Base-by-base conservation (phyloP, 2,113 vertebrate genomes). In the Dasyurus viverrinus region DNA sequence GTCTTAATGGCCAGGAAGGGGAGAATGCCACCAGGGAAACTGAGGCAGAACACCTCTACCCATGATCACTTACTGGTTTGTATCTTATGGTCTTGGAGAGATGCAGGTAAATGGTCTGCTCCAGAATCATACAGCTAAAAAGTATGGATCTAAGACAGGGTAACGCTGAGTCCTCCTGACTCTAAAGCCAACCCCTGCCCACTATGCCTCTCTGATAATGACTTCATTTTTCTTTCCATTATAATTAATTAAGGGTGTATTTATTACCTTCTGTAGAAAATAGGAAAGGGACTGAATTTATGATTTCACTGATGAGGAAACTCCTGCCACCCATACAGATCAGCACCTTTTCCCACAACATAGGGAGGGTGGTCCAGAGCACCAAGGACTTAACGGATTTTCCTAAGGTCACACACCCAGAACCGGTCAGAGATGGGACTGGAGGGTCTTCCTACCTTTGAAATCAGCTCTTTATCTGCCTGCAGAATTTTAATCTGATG, bases 201-300 rank as follows among this genome's bases (percentile, higher is more conserved):
- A 57, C 26, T 57, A 10, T 57, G 26, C 94, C 54, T 96, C 93
- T 91, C 94, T 68, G 53, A 57, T 48, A 27, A 26, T 8, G 16
- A 46, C 23, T 91, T 26, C 46, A 91, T 8, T 42, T 60, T 53
- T 54, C 60, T 97, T 96, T 92, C 92, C 93, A 94, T 30, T 60
- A 36, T 36, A 68, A 3, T 68, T 68, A 36, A 1, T 68, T 68
- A 36, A 1, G 57, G 11, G 10, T 30, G 12, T 4, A 68, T 68
- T 36, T 68, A 14, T 68, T 68, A 10, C 55, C 30, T 68, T 68
- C 36, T 68, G 30, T 68, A 68, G 27, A 68, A 68, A 68, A 36
- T 30, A 30, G 30, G 12, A 16, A 16, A 76, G 14, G 60, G 36
- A 76, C 14, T 76, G 60, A n/a, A n/a, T 14, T 76, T 76, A 16